Evolutionary conservation across 2,888 invertebrate genomes (phyloP).

Genomic region (Calameuta filiformis): DNA sequence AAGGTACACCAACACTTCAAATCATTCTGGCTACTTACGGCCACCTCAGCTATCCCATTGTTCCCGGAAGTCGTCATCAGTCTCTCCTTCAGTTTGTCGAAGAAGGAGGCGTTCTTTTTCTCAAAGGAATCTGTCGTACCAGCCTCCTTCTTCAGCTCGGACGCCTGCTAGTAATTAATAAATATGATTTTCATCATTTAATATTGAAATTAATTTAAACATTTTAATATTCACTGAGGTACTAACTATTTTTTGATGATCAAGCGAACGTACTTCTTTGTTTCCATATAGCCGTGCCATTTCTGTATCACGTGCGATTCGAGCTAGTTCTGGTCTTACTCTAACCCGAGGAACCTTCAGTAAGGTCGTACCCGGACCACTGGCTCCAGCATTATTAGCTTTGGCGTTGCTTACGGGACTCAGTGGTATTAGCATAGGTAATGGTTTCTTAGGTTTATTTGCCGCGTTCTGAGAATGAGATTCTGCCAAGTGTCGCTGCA

Average conservation of each 20-base stretch:
- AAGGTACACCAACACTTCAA: conserved; percentile 63
- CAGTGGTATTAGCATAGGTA: conserved; percentile 59
- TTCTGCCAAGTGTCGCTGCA: conserved; percentile 64
- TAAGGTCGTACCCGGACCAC: neutral
- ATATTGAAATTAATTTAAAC: neutral
- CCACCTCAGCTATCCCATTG: conserved; percentile 77
- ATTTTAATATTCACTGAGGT: neutral
- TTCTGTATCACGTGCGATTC: conserved; percentile 58
- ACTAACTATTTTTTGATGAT: neutral
- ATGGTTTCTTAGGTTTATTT: conserved; percentile 49
- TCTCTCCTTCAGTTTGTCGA: conserved; percentile 84
- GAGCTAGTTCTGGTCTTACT: conserved; percentile 58
- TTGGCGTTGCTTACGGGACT: conserved; percentile 41
- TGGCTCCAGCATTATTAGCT: conserved; percentile 28
- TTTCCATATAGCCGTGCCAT: conserved; percentile 54
- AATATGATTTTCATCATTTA: neutral
- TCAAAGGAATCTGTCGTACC: conserved; percentile 63
- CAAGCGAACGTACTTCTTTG: conserved; percentile 47
- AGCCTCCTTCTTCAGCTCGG: conserved; percentile 39
- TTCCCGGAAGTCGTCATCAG: conserved; percentile 73
- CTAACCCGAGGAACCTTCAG: conserved; percentile 53
- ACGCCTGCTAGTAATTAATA: neutral
- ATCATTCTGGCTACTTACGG: conserved; percentile 76
- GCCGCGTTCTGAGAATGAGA: conserved; percentile 46
- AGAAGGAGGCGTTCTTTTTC: conserved; percentile 82